phyloP scores from a whole-genome alignment of 2,113 vertebrate species.

The Charina bottae region DNA sequence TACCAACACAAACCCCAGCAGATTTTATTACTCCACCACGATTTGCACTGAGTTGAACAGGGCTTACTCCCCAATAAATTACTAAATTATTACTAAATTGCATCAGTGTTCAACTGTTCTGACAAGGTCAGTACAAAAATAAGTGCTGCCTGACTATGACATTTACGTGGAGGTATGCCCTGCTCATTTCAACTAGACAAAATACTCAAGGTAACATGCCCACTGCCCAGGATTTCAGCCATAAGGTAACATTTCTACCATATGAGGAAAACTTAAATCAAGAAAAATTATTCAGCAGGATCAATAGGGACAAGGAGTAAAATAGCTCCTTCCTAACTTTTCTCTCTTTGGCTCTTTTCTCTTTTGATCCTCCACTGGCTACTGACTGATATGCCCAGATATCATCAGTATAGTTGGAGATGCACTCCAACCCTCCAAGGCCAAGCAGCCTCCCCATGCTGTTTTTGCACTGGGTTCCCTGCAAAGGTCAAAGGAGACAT shows the following conservation, averaged over 20 bases:
- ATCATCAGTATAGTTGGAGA: neutral
- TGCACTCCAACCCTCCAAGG: neutral
- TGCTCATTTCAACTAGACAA: neutral
- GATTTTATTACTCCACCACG: neutral
- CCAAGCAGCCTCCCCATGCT: neutral
- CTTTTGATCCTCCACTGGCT: neutral
- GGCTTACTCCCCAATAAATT: neutral
- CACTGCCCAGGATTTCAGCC: neutral
- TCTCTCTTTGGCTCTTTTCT: neutral
- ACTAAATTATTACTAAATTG: neutral
- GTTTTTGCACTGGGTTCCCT: conserved; percentile 24
- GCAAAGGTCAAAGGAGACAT: conserved; percentile 20
- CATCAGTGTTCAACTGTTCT: neutral
- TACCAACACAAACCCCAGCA: neutral
- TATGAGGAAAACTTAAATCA: neutral
- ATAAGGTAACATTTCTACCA: neutral
- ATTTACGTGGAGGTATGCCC: neutral
- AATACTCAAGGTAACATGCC: neutral
- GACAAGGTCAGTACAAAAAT: neutral
- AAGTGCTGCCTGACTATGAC: neutral
- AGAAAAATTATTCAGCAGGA: neutral
- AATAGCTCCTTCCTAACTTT: neutral
- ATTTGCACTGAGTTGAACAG: neutral
- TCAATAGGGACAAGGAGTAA: neutral
- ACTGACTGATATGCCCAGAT: conserved; percentile 56